Conservation (phyloP, 1,140 invertebrate species). For the Hypothenemus hampei region DNA sequence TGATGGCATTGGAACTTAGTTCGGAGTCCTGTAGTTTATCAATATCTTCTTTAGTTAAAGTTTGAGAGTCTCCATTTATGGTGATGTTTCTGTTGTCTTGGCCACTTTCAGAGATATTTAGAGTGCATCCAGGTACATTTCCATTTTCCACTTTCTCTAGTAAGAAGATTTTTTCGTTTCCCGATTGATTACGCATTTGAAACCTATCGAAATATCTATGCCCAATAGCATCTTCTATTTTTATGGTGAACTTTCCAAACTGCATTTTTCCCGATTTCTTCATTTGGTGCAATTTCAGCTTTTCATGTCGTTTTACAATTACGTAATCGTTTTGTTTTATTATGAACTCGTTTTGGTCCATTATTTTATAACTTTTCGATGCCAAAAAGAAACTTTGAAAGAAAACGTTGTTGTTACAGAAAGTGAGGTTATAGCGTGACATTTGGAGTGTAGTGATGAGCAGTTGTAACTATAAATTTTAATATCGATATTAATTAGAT, state of each 20-base stretch:
- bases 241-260: constrained; percentile 66
- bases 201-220: constrained; percentile 74
- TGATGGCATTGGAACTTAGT: constrained; percentile 73
- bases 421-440: too few species aligned
- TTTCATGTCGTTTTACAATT: constrained; percentile 69
- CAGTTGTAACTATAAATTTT: too few species aligned
- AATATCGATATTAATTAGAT: too few species aligned
- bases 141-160: constrained; percentile 52
- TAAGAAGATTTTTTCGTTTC: constrained; percentile 53
- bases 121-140: constrained; percentile 48
- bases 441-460: too few species aligned
- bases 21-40: constrained; percentile 67
- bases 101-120: constrained; percentile 56
- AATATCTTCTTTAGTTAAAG: constrained; percentile 78
- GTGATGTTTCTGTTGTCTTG: constrained; percentile 80
- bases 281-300: constrained; percentile 70
- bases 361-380: too few species aligned
- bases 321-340: constrained; percentile 64
- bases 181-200: constrained; percentile 64
- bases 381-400: too few species aligned
- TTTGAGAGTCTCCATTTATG: constrained; percentile 83
- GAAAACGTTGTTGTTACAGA: too few species aligned
- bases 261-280: constrained; percentile 55
- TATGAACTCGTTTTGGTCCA: constrained; percentile 30
- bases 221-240: constrained; percentile 64